Evolutionary conservation across 2,113 vertebrate species (phyloP).

Genomic region (Struthidea cinerea): DNA sequence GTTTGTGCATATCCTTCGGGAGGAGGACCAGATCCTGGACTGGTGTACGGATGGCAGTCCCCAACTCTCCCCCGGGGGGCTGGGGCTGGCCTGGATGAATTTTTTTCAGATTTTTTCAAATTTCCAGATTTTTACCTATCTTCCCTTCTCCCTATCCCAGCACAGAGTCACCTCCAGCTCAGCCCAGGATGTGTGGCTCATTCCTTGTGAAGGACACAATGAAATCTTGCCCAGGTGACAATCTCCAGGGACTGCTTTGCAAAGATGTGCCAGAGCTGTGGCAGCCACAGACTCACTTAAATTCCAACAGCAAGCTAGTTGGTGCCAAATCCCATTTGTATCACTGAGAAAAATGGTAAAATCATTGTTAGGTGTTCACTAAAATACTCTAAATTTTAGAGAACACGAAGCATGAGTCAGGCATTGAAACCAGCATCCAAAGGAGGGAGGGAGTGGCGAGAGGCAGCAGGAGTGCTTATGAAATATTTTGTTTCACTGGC

Average conservation of each 20-base stretch:
- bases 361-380: constrained; percentile 50
- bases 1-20: not conserved
- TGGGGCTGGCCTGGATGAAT: not conserved
- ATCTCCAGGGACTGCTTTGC: not conserved
- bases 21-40: not conserved
- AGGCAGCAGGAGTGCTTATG: constrained; percentile 67
- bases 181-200: not conserved
- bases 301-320: not conserved
- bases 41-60: not conserved
- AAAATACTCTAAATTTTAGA: constrained; percentile 61
- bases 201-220: not conserved
- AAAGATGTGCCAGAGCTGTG: not conserved
- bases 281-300: not conserved
- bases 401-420: constrained; percentile 63
- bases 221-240: not conserved
- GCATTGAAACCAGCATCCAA: constrained; percentile 65
- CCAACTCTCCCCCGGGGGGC: not conserved
- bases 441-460: constrained; percentile 29
- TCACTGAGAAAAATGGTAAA: constrained; percentile 60
- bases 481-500: constrained; percentile 81
- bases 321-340: constrained; percentile 50
- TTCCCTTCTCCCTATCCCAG: not conserved
- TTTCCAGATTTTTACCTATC: not conserved
- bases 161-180: not conserved
- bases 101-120: too few relatives aligned